Evolutionary conservation across 2,888 invertebrate genomes (phyloP).

Genomic region (Cryptocephalus moraei): DNA sequence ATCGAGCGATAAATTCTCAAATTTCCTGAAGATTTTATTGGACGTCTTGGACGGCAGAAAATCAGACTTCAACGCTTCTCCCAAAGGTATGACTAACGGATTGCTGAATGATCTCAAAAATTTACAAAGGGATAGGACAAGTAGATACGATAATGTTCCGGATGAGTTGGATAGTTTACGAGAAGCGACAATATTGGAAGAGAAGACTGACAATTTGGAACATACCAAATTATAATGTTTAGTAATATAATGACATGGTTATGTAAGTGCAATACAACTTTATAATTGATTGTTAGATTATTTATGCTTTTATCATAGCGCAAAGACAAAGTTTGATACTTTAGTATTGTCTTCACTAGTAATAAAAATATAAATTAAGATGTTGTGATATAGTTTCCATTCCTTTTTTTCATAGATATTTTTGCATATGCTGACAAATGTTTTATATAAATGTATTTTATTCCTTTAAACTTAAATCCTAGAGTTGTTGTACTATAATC

Average conservation of each 20-base stretch:
- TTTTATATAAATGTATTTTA: too few relatives aligned
- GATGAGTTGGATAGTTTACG: conserved; percentile 10
- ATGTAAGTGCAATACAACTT: too few relatives aligned
- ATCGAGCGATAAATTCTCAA: conserved; percentile 11
- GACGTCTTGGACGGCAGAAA: conserved; percentile 15
- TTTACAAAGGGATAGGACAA: conserved; percentile 17
- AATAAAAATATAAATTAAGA: too few relatives aligned
- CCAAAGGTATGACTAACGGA: conserved; percentile 9
- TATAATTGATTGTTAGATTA: too few relatives aligned
- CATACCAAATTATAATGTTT: conserved; percentile 18
- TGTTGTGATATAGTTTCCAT: too few relatives aligned
- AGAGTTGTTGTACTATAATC: too few relatives aligned
- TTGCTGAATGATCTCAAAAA: conserved; percentile 18
- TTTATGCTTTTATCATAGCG: too few relatives aligned
- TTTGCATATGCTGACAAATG: too few relatives aligned
- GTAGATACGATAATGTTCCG: conserved; percentile 20
- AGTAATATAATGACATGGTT: background rate
- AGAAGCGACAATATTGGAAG: conserved; percentile 20
- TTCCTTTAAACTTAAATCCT: too few relatives aligned
- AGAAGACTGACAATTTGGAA: conserved; percentile 20
- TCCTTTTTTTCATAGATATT: too few relatives aligned
- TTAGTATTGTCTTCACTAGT: too few relatives aligned
- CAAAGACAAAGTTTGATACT: too few relatives aligned
- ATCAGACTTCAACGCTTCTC: conserved; percentile 2
- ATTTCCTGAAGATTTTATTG: conserved; percentile 13